Evolutionary conservation across 2,888 invertebrate genomes (phyloP), one percentile per base, ranked within the genome.

Genomic region (Achlya flavicornis): DNA sequence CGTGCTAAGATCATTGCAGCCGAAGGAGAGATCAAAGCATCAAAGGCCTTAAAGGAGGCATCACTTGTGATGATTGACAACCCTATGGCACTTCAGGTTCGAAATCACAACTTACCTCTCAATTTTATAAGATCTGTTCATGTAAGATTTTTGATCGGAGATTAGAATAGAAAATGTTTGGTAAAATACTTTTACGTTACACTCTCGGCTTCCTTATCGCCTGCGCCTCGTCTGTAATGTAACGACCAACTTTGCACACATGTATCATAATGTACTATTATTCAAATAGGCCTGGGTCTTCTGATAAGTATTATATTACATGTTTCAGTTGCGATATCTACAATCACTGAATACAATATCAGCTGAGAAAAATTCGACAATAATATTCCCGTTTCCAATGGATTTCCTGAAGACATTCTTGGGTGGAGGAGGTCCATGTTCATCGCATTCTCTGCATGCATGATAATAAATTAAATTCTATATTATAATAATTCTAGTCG

Each of bases 321-420:
- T 41, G 4, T 41, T 94, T 65, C 90, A 97, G 97, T 83, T 97
- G 67, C 95, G 97, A n/a, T 97, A 97, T 85, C 94, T 98, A 57
- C 98, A 99, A 93, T 98, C 98, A 0, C 92, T 99, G 65, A 98
- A 95, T 91, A 96, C 97, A 64, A 98, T 98, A 87, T 97, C 98
- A 0, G 97, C 98, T 0, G 98, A 99, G 91, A 98, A 98, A 92
- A 98, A 98, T 88, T 98, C 98, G 0, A 98, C 98, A 0, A 98
- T 99, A 75, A 96, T 98, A 66, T 98, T 99, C 85, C 98, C 98
- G 0, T 92, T 98, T 74, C 98, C 98, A 0, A 96, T 98, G 91
- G 98, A 98, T 81, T 96, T 96, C 81, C 77, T 95, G 53, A 91
- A 94, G 73, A 84, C 95, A 6, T 94, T 94, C 67, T 76, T 94